Conservation (phyloP, 2,888 invertebrate species). For the Mystacides longicornis region DNA sequence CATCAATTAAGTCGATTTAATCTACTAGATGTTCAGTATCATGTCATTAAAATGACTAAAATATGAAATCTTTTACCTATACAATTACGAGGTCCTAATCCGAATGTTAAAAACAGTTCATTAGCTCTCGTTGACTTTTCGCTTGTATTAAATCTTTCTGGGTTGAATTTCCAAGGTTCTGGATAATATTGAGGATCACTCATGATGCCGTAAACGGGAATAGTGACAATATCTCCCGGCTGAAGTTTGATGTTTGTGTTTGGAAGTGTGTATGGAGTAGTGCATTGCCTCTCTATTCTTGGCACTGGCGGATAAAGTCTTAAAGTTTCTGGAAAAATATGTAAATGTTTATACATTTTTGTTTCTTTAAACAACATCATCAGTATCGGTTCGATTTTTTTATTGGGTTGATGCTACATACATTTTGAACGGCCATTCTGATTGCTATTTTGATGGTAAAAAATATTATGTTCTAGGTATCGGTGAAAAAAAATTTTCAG, state of each 20-base stretch:
- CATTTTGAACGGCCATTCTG: too few species aligned
- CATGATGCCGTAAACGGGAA: conserved; percentile 47
- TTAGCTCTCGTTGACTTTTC: conserved; percentile 44
- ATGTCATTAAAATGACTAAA: too few species aligned
- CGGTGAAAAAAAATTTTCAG: too few species aligned
- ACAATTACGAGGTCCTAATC: conserved; percentile 47
- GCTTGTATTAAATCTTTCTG: conserved; percentile 50
- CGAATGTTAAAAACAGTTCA: conserved; percentile 48
- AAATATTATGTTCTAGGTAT: too few species aligned
- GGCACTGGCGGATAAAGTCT: conserved; percentile 51
- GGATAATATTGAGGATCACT: conserved; percentile 50
- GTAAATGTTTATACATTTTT: too few species aligned
- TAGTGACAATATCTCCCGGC: conserved; percentile 41
- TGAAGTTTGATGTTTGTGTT: conserved; percentile 40
- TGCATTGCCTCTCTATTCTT: conserved; percentile 47
- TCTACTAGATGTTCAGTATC: too few species aligned
- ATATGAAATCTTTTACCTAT: conserved; percentile 35
- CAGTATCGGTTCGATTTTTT: too few species aligned
- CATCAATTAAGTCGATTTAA: too few species aligned
- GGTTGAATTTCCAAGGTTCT: conserved; percentile 46
- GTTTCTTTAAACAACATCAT: too few species aligned
- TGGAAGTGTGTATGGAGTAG: conserved; percentile 47
- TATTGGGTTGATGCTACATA: too few species aligned
- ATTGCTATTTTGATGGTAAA: too few species aligned
- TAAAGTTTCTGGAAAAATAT: conserved; percentile 44